These are phyloP conservation scores for fruit fly (Drosophila melanogaster) DNA, from an alignment of 1,140 invertebrate genomes.

Conservation along the genomic window Release_6_plus_ISO1_MT NT_033779.5:10874501-10875000, in stretches of 20 bases:
- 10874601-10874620: slow-evolving; percentile 7
- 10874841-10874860: neutral
- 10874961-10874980: neutral
- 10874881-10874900: slow-evolving; percentile 13
- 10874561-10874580: neutral
- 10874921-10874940: slow-evolving; percentile 48
- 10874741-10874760: slow-evolving; percentile 72
- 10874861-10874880: slow-evolving; percentile 15
- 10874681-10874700: neutral
- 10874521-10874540: neutral
- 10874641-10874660: neutral
- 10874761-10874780: slow-evolving; percentile 50
- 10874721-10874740: slow-evolving; percentile 67
- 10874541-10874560: neutral
- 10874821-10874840: neutral
- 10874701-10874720: slow-evolving; percentile 37
- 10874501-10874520: slow-evolving; percentile 29
- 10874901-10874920: slow-evolving; percentile 79
- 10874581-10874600: slow-evolving; percentile 7
- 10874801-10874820: slow-evolving; percentile 54
- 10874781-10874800: slow-evolving; percentile 66
- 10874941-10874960: slow-evolving; percentile 4
- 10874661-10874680: slow-evolving; percentile 9
- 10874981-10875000: slow-evolving; percentile 16
- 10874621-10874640: neutral